Percentiles rank a stretch among this genome's conserved stretches.
Conservation (phyloP, 2,888 invertebrate genomes). For the Aethes cnicana region DNA sequence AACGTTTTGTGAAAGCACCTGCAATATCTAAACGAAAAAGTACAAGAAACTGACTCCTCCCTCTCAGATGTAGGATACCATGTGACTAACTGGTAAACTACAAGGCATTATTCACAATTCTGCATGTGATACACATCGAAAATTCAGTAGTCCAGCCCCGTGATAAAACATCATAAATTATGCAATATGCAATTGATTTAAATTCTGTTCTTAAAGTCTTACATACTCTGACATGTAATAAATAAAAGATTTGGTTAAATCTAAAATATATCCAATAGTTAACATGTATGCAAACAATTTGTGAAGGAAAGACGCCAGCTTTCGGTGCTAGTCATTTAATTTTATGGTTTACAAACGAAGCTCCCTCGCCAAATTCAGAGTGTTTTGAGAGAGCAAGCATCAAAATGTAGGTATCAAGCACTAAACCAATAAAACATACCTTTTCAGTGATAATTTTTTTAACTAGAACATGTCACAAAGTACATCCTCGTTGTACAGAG, state of each 20-base stretch:
- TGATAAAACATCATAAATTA: conserved; percentile 35
- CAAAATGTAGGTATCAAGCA: conserved; percentile 61
- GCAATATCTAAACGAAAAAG: conserved; percentile 22
- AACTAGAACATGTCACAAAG: conserved; percentile 80
- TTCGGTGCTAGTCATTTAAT: conserved; percentile 57
- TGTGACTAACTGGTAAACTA: conserved; percentile 25
- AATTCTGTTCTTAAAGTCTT: conserved; percentile 13
- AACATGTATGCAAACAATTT: conserved; percentile 92
- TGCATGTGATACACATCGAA: conserved; percentile 25
- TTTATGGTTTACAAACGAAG: conserved; percentile 51
- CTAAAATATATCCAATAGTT: conserved; percentile 41
- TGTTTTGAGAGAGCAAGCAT: conserved; percentile 70
- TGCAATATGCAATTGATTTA: conserved; percentile 15
- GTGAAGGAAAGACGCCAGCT: conserved; percentile 90
- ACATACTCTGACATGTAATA: conserved; percentile 35
- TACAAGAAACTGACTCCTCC: conserved; percentile 17
- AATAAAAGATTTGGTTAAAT: conserved; percentile 29
- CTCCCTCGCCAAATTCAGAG: conserved; percentile 54
- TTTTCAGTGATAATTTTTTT: conserved; percentile 75
- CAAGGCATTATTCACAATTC: conserved; percentile 12
- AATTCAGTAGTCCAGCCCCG: conserved; percentile 42
- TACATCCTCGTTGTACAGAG: conserved; percentile 64
- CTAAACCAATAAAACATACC: conserved; percentile 80
- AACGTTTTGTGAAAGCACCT: conserved; percentile 27
- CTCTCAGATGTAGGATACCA: conserved; percentile 1